A percentile compares a stretch with the other conserved stretches of the same genome.
Evolutionary conservation across 2,888 invertebrate species (phyloP).

Genomic region (Tachina lurida): DNA sequence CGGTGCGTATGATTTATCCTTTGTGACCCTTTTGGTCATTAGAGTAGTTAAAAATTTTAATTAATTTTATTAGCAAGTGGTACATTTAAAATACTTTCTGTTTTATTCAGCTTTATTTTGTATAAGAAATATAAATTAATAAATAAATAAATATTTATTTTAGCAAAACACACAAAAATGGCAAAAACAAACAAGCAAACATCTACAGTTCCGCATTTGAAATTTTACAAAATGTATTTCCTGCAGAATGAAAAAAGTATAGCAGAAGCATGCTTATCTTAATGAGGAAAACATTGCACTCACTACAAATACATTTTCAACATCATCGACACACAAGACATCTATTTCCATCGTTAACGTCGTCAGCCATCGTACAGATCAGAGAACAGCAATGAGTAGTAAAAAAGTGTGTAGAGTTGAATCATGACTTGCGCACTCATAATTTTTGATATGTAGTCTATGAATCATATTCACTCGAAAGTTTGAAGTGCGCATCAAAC

Average conservation of each 20-base stretch:
- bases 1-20: too few relatives aligned
- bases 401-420: too few relatives aligned
- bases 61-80: too few relatives aligned
- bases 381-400: too few relatives aligned
- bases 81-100: neutral
- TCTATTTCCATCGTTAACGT: constrained; percentile 29
- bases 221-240: constrained; percentile 29
- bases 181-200: neutral
- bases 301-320: constrained; percentile 12
- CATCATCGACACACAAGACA: neutral
- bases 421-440: too few relatives aligned
- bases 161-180: neutral
- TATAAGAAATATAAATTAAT: neutral
- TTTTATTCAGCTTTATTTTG: neutral
- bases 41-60: too few relatives aligned
- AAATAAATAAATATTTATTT: neutral
- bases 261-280: neutral
- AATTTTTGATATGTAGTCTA: too few relatives aligned
- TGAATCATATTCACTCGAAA: too few relatives aligned
- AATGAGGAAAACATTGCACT: constrained; percentile 1
- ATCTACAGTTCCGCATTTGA: constrained; percentile 2
- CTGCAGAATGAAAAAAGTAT: neutral
- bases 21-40: too few relatives aligned
- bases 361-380: constrained; percentile 27
- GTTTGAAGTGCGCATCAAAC: too few relatives aligned